These are phyloP conservation scores for Otis tarda DNA, from an alignment of 2,113 vertebrate species.

Conservation along the genomic window DNA sequence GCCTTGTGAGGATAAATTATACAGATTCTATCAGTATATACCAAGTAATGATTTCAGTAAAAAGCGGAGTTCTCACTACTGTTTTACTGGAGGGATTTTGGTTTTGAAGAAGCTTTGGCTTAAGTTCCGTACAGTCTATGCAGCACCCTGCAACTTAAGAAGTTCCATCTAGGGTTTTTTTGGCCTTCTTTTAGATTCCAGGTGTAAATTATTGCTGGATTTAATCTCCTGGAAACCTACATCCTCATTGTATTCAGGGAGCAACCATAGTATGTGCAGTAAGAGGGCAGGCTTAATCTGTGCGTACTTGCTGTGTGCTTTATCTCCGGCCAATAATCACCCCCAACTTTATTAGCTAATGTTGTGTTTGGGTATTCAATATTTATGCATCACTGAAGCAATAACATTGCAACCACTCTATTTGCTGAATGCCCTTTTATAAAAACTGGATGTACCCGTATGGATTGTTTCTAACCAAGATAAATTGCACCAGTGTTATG, in stretches of 20 bases:
- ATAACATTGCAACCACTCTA: neutral
- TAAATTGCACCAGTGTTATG: neutral
- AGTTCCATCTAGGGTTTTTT: neutral
- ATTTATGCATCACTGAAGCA: slow-evolving; percentile 9
- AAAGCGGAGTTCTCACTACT: neutral
- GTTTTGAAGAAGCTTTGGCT: neutral
- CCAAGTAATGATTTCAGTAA: neutral
- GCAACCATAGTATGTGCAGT: neutral
- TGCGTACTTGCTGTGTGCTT: neutral
- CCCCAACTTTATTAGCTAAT: slow-evolving; percentile 30
- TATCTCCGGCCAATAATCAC: neutral
- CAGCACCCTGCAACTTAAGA: neutral
- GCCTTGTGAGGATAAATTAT: neutral
- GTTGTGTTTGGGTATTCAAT: slow-evolving; percentile 11
- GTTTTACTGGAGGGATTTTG: neutral
- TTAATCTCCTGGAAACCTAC: slow-evolving; percentile 29
- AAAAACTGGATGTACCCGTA: neutral
- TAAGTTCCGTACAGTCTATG: neutral
- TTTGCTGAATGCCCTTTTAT: neutral
- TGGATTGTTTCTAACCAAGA: neutral
- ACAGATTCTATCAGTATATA: neutral
- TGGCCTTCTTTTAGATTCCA: neutral
- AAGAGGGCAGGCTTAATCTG: slow-evolving; percentile 29
- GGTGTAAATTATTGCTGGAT: neutral
- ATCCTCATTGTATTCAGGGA: neutral